Percentiles rank a stretch among this genome's conserved stretches.
phyloP scores from a whole-genome alignment of 2,888 invertebrate genomes.

The Caenorhabditis doughertyi region DNA sequence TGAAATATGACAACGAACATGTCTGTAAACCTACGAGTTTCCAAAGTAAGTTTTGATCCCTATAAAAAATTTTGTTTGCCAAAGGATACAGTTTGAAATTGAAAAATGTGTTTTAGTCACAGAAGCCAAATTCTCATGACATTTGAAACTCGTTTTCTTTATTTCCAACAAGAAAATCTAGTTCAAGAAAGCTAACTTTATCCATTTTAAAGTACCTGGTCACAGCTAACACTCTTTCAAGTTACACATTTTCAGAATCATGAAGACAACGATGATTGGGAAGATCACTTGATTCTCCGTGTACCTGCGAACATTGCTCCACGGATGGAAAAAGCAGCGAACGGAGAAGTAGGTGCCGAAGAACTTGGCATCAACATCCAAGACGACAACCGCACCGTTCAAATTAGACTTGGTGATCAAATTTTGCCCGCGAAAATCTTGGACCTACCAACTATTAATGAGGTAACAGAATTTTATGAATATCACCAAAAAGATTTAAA shows the following conservation, averaged over 20 bases:
- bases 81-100: no score
- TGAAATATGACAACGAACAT: not conserved
- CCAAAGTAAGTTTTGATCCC: constrained; percentile 33
- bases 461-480: not conserved
- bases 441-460: constrained; percentile 42
- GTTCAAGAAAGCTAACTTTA: no score
- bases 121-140: no score
- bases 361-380: constrained; percentile 6
- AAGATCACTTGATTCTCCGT: constrained; percentile 42
- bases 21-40: not conserved
- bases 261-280: constrained; percentile 19
- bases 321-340: constrained; percentile 22
- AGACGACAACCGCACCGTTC: constrained; percentile 23
- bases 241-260: constrained; percentile 6
- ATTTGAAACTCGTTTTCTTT: no score
- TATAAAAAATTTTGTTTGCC: no score
- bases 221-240: no score
- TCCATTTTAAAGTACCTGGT: no score
- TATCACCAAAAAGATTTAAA: not conserved
- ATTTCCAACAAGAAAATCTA: no score
- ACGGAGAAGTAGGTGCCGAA: constrained; percentile 4
- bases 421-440: constrained; percentile 35
- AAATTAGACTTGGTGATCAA: constrained; percentile 38
- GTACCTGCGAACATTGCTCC: constrained; percentile 19
- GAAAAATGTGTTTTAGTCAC: no score